Evolutionary conservation across 2,113 vertebrate species (phyloP), one percentile per base, ranked within the genome.

Genomic region (Cynocephalus volans): DNA sequence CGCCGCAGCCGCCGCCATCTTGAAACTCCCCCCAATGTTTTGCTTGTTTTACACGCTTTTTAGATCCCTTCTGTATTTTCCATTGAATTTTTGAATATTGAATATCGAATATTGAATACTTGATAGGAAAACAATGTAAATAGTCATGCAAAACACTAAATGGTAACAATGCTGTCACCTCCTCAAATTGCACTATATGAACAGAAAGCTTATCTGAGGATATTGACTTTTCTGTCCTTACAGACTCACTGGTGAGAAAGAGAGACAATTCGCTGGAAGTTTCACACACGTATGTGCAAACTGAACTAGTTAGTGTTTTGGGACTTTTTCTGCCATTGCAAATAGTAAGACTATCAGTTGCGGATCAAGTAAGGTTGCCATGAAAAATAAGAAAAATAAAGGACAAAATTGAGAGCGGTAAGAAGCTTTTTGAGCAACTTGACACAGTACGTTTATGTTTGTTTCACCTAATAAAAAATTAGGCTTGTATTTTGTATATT

Each of bases 301-400:
- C 24, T 81, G 52, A 92, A 50, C 75, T 82, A 4, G 8, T 52
- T 82, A 4, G 8, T 52, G 0, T 82, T 69, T 89, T 76, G 56
- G 36, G 64, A 84, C 18, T 80, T 86, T 82, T 69, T 77, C 64
- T 86, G 60, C 19, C 58, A 84, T 31, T 45, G 19, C 65, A 87
- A 52, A 92, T 6, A 67, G 45, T 52, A 84, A 92, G 17, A 82
- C 13, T 28, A 88, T 77, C 60, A 67, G n/a, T 23, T 85, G 8
- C 18, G 21, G 50, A 56, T 58, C 36, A 23, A 83, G 19, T 56
- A 72, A 81, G 17, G 8, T 5, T 70, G 36, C n/a, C 75, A 36
- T 58, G 58, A 76, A 56, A 92, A 89, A 82, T 45, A 87, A 79
- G 17, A 80, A 92, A 83, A 79, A 77, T 75, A 81, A 69, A 77